Base-by-base conservation (phyloP, 2,113 vertebrate genomes). In the Bettongia penicillata region DNA sequence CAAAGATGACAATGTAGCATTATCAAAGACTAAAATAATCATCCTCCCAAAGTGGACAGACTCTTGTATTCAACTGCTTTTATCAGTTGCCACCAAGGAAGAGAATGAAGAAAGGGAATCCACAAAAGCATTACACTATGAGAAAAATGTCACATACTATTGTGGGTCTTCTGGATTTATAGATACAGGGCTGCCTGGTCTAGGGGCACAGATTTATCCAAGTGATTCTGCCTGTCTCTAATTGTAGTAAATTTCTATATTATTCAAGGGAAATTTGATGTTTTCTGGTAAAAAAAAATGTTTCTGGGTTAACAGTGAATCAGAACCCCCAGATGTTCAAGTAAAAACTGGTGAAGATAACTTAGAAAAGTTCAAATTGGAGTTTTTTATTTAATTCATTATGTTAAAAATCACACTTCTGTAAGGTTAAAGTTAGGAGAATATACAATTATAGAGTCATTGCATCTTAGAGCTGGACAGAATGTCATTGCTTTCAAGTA, bases 241-340 rank as follows among this genome's bases (percentile, higher is more conserved):
- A 91, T 90, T 96, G 95, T 95, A 95, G 92, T 91, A 91, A 96
- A 96, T 28, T 37, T 94, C 95, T 93, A 43, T 51, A 68, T 91
- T 95, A 96, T 97, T 95, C 90, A 97, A 93, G 93, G 95, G 94
- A 93, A 95, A 94, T 68, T 84, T 92, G 92, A 94, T 97, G 57
- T 89, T 98, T 96, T 98, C 96, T 96, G 93, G 28, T 95, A n/a
- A 5, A 22, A 94, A 98, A 97, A 52, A 52, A 95, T 94, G 93
- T 96, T 95, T 94, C 92, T 94, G 94, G 94, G 57, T 97, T n/a
- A 93, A 98, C 96, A 92, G 43, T 96, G 96, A 98, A 97, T 96
- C 94, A 97, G 92, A 84, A 94, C 90, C n/a, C 94, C 92, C 31
- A 43, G 89, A 93, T 43, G 24, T 89, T 68, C 94, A 95, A 89